A percentile compares a stretch with the other conserved stretches of the same genome.
phyloP scores from a whole-genome alignment of 2,888 invertebrate species.

The Clitarchus hookeri region DNA sequence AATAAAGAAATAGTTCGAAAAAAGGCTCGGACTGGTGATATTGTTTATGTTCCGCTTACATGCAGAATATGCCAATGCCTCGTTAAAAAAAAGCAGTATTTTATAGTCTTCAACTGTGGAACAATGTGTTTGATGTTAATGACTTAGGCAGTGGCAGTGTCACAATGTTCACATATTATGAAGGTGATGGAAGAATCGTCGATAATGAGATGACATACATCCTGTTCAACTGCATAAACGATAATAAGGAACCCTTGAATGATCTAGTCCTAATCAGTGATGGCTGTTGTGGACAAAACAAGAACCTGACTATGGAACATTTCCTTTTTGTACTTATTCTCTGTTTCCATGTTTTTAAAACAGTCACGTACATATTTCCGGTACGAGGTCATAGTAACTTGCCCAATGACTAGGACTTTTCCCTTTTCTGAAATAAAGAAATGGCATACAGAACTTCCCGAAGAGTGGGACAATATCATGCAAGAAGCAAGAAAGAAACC shows the following conservation, averaged over 20 bases:
- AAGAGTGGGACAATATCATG: background rate
- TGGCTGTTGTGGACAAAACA: background rate
- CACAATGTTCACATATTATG: background rate
- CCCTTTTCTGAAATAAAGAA: no score
- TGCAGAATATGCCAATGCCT: background rate
- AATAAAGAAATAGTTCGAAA: background rate
- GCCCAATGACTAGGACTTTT: no score
- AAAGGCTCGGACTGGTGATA: background rate
- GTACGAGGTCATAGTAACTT: no score
- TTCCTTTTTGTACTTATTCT: background rate
- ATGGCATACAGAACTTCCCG: background rate
- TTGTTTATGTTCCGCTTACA: background rate
- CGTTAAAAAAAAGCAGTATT: background rate
- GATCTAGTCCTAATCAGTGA: background rate
- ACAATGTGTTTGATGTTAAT: background rate
- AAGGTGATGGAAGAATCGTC: background rate
- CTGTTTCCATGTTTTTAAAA: background rate
- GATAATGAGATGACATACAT: background rate
- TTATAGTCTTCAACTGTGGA: background rate
- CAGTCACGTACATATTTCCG: no score
- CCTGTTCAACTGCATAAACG: background rate
- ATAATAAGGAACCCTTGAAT: background rate
- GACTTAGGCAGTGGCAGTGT: background rate
- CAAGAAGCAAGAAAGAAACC: background rate
- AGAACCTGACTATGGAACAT: background rate